These are phyloP conservation scores for Hippopotamyrus pictus DNA, from an alignment of 2,797 vertebrate species.

Conservation along the genomic window DNA sequence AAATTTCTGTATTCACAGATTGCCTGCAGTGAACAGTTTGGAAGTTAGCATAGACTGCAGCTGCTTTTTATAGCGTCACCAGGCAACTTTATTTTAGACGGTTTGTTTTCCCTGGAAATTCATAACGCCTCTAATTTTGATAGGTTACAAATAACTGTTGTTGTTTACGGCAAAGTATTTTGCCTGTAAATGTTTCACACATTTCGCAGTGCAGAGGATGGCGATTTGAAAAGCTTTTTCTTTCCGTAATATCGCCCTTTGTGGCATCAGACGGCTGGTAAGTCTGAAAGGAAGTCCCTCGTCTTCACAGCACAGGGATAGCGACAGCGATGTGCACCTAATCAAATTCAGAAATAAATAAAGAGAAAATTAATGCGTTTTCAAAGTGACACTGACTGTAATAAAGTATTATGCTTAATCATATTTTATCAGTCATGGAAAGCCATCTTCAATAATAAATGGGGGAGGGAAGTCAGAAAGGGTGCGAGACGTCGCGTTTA, in stretches of 20 bases:
- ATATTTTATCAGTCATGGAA: background rate
- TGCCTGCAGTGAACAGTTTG: constrained; percentile 45
- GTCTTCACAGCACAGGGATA: background rate
- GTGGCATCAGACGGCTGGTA: background rate
- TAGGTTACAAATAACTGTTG: background rate
- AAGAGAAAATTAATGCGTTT: background rate
- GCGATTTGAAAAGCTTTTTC: background rate
- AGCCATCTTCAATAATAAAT: background rate
- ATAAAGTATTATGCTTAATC: background rate
- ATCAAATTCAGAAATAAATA: background rate
- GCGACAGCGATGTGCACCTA: background rate
- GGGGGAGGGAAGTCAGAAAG: background rate
- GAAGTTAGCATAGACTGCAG: constrained; percentile 37
- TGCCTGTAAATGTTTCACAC: background rate
- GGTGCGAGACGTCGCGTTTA: background rate
- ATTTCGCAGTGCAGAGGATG: background rate
- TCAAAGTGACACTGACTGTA: constrained; percentile 1
- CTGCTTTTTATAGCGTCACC: constrained; percentile 28
- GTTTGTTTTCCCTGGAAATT: constrained; percentile 28
- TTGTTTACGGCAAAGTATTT: background rate
- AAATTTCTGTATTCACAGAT: constrained; percentile 40
- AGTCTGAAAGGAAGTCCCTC: background rate
- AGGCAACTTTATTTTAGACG: constrained; percentile 36
- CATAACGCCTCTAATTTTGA: background rate
- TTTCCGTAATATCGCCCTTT: background rate